Evolutionary conservation across 2,888 invertebrate species (phyloP), one percentile per base, ranked within the genome.

Genomic region (Mechanitis messenoides): DNA sequence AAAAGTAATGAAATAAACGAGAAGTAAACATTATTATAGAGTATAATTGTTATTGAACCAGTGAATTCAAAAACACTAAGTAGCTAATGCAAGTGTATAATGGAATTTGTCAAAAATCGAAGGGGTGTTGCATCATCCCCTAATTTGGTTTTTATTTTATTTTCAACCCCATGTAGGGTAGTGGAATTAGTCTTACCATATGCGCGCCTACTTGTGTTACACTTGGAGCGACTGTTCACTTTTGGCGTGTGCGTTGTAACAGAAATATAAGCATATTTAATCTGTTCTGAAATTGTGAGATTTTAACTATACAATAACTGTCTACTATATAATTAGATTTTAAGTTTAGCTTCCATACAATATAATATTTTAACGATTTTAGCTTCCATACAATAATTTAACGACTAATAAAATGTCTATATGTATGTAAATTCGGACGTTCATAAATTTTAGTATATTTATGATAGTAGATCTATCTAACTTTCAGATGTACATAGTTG

Each of bases 101-200:
- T 89, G 86, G 88, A 88, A 88, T 89, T 84, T 85, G 87, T 86
- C 87, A 84, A 80, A 84, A 86, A 90, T 89, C 87, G 87, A 87
- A 87, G 89, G 90, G 90, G 90, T 89, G 88, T 86, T 87, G 82
- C 88, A 78, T 85, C 87, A 88, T 88, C 88, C 89, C 89, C 87
- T 87, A 85, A 87, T 88, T 88, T 84, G 79, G 81, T 87, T 89
- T 89, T 85, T 86, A 86, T 85, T 87, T 85, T 86, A 85, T 85
- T 42, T 83, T 80, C 75, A 80, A 83, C 86, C 87, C 87, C 84
- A 76, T 73, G 71, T 68, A 67, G 69, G 74, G 79, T 80, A 82
- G 81, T 81, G 78, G 86, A 88, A 90, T 90, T 90, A 90, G 89
- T 83, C 84, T 84, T 85, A 88, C 90, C 89, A 90, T 90, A 90